These are phyloP conservation scores for Ochlodes sylvanus DNA, from an alignment of 2,888 invertebrate genomes.

Conservation along the genomic window DNA sequence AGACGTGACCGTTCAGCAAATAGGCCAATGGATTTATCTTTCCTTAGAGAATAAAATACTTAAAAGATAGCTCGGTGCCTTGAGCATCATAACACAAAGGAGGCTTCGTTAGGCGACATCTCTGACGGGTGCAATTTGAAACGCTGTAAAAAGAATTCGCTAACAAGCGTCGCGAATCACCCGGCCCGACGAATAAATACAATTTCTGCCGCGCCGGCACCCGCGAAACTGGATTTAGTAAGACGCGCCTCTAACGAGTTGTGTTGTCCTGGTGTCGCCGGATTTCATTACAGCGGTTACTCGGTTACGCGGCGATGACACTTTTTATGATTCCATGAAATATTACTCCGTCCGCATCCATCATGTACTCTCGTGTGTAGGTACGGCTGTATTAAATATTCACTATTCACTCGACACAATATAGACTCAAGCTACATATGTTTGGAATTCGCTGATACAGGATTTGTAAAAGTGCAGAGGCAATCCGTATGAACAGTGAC, in stretches of 20 bases:
- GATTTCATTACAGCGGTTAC: conserved; percentile 12
- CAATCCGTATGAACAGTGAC: too few relatives aligned
- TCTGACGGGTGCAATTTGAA: conserved; percentile 46
- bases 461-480: too few relatives aligned
- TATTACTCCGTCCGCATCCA: background rate
- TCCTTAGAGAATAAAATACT: conserved; percentile 11
- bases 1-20: conserved; percentile 5
- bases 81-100: conserved; percentile 42
- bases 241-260: conserved; percentile 40
- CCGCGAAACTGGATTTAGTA: conserved; percentile 38
- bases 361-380: background rate
- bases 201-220: conserved; percentile 28
- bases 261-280: conserved; percentile 37
- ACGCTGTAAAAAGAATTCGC: conserved; percentile 47
- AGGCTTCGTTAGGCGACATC: conserved; percentile 47
- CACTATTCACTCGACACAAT: conserved; percentile 1
- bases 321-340: conserved; percentile 16
- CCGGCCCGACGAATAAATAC: conserved; percentile 45
- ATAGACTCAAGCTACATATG: background rate
- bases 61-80: conserved; percentile 26
- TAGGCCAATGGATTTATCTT: conserved; percentile 21
- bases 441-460: background rate
- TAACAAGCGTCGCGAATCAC: conserved; percentile 49
- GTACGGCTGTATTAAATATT: background rate
- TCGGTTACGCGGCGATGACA: conserved; percentile 2